Evolutionary conservation across 2,113 vertebrate genomes (phyloP).

Genomic region (Caranx ignobilis): DNA sequence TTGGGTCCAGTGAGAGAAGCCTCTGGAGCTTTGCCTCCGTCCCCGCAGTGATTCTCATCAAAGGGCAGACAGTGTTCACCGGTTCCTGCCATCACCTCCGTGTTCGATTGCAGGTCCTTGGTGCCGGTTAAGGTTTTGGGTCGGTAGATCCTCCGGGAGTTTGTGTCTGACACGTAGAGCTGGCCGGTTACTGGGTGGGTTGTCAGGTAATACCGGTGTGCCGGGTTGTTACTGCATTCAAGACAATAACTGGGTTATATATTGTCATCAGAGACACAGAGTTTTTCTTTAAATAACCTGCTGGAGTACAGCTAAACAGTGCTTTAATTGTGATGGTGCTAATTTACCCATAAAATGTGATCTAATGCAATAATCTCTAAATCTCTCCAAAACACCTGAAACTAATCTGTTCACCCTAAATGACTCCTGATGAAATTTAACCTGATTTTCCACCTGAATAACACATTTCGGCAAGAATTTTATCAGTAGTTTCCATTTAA

Average conservation of each 20-base stretch:
- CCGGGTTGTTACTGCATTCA: conserved; percentile 94
- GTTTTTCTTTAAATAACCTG: conserved; percentile 1
- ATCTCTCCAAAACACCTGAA: conserved; percentile 11
- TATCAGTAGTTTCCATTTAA: conserved; percentile 8
- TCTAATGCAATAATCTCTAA: conserved; percentile 7
- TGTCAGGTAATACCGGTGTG: conserved; percentile 96
- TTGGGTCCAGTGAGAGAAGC: conserved; percentile 97
- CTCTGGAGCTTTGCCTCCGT: conserved; percentile 94
- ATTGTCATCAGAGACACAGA: neutral
- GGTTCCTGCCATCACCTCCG: conserved; percentile 92
- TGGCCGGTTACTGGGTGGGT: conserved; percentile 94
- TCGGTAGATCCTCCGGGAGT: conserved; percentile 94
- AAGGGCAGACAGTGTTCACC: conserved; percentile 98
- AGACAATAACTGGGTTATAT: conserved; percentile 30
- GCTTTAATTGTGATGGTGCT: neutral
- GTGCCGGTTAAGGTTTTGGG: conserved; percentile 88
- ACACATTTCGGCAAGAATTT: conserved; percentile 19
- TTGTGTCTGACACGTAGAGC: conserved; percentile 96
- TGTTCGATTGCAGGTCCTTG: conserved; percentile 92
- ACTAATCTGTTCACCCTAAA: neutral
- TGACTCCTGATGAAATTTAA: conserved; percentile 8
- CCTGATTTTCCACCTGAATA: conserved; percentile 10
- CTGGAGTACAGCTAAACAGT: neutral
- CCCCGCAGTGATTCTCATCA: conserved; percentile 96
- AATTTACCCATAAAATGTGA: conserved; percentile 23